Evolutionary conservation across 2,797 vertebrate genomes (phyloP).

Genomic region (Falco berigora): DNA sequence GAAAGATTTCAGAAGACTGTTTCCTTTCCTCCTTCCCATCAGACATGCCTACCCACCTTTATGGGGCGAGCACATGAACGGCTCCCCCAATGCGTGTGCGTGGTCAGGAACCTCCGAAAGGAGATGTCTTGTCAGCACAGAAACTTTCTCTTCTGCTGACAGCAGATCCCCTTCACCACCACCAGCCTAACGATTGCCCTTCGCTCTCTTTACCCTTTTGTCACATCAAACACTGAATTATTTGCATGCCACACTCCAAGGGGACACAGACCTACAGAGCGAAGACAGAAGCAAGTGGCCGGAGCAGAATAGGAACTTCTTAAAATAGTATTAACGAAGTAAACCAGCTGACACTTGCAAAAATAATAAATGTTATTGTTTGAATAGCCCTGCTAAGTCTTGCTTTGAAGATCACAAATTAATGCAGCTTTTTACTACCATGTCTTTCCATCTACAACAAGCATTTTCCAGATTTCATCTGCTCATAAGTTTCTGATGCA

Average conservation of each 20-base stretch:
- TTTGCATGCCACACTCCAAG: not conserved
- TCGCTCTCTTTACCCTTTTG: not conserved
- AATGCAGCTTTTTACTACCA: constrained; percentile 14
- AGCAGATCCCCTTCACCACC: not conserved
- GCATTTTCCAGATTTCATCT: constrained; percentile 30
- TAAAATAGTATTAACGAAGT: constrained; percentile 13
- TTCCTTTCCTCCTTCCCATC: not conserved
- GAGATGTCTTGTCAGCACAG: not conserved
- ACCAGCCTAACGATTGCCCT: not conserved
- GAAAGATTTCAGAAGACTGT: not conserved
- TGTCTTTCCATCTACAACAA: not conserved
- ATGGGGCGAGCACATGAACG: not conserved
- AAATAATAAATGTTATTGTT: not conserved
- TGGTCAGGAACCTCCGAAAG: not conserved
- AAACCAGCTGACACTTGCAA: constrained; percentile 16
- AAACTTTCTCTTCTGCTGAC: not conserved
- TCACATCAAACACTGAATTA: not conserved
- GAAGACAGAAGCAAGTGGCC: not conserved
- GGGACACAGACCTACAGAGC: not conserved
- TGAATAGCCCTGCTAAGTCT: not conserved
- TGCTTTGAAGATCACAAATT: constrained; percentile 16
- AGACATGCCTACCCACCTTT: not conserved
- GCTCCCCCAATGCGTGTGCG: accelerated
- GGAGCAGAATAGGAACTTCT: constrained; percentile 6
- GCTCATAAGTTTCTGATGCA: constrained; percentile 24